These are phyloP conservation scores for Proteles cristata DNA, from an alignment of 2,113 vertebrate species.

Conservation along the genomic window DNA sequence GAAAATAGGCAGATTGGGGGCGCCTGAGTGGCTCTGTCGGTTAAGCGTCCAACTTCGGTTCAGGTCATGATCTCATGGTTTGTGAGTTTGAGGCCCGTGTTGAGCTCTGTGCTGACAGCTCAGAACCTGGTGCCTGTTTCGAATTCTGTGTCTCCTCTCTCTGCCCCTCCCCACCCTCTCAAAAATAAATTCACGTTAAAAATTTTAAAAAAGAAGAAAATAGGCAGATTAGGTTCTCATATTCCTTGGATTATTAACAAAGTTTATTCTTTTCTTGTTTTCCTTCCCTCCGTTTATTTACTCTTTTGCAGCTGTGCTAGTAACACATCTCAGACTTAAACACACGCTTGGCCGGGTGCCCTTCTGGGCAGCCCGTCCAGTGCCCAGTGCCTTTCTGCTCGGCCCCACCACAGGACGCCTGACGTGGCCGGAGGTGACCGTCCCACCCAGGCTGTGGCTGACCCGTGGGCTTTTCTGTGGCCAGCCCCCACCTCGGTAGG, in stretches of 20 bases:
- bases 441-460: neutral
- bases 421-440: neutral
- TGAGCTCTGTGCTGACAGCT: no score
- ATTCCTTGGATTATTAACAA: neutral
- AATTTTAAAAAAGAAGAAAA: neutral
- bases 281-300: neutral
- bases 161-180: no score
- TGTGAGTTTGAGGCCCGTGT: fast-evolving
- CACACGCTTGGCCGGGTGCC: neutral
- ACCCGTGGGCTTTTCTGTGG: neutral
- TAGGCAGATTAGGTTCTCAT: neutral
- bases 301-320: neutral
- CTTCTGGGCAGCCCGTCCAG: neutral
- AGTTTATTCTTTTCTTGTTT: neutral
- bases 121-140: no score
- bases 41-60: no score
- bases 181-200: no score
- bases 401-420: neutral
- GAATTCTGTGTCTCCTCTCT: no score
- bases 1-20: neutral
- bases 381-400: neutral
- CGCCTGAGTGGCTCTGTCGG: no score
- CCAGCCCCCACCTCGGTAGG: neutral
- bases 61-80: no score
- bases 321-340: neutral